These are phyloP conservation scores for Drosophila melanosoma DNA, from an alignment of 2,888 invertebrate species.

Conservation along the genomic window DNA sequence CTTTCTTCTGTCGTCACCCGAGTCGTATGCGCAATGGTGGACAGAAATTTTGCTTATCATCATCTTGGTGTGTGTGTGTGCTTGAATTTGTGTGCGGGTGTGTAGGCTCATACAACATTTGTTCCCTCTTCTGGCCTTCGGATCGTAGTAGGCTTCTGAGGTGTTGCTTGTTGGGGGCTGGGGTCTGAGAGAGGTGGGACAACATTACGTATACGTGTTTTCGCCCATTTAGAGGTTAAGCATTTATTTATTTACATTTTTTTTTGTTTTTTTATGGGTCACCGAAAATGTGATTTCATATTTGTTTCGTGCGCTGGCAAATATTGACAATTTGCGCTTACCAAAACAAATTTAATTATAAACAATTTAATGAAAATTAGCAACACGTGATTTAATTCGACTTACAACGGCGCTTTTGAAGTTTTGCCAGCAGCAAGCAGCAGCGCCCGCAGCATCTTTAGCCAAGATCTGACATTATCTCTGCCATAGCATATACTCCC, in stretches of 20 bases:
- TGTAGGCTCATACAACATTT: constrained; percentile 49
- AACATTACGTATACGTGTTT: constrained; percentile 50
- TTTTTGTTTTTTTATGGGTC: constrained; percentile 65
- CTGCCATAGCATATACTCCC: constrained; percentile 45
- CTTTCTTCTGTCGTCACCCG: constrained; percentile 52
- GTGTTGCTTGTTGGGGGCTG: constrained; percentile 62
- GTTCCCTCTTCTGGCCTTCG: constrained; percentile 55
- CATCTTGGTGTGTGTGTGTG: constrained; percentile 11
- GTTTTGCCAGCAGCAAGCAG: constrained; percentile 29
- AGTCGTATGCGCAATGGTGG: constrained; percentile 57
- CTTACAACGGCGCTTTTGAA: constrained; percentile 39
- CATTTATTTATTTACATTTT: constrained; percentile 63
- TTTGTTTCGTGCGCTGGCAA: constrained; percentile 48
- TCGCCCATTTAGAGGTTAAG: constrained; percentile 69
- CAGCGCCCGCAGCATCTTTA: constrained; percentile 9
- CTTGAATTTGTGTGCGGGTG: constrained; percentile 3
- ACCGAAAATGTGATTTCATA: constrained; percentile 71
- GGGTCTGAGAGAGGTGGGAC: constrained; percentile 7
- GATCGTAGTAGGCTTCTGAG: constrained; percentile 52
- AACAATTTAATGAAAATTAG: constrained; percentile 50
- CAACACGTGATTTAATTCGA: constrained; percentile 62
- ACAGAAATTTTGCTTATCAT: constrained; percentile 51
- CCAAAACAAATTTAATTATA: constrained; percentile 38
- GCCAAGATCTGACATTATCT: constrained; percentile 57
- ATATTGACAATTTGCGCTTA: constrained; percentile 55